These are phyloP conservation scores for Aelia acuminata DNA, from an alignment of 2,888 invertebrate genomes.

Conservation along the genomic window DNA sequence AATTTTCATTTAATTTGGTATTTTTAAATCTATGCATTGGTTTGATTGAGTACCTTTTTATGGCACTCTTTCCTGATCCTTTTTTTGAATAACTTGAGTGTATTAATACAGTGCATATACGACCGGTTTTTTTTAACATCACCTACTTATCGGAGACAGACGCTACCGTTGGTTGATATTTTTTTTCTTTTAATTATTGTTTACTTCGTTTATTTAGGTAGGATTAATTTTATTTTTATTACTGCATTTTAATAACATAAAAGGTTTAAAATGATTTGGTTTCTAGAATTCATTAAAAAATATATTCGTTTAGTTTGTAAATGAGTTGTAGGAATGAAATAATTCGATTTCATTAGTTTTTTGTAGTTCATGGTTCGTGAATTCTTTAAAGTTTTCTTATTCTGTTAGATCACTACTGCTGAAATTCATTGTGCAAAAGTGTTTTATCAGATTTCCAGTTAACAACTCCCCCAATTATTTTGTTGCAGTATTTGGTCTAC, in stretches of 20 bases:
- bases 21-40: slow-evolving; percentile 4
- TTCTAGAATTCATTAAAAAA: neutral
- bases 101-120: neutral
- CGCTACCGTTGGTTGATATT: slow-evolving; percentile 10
- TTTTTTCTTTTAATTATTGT: neutral
- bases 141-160: neutral
- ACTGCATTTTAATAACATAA: neutral
- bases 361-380: neutral
- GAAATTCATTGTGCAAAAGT: neutral
- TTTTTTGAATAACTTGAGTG: neutral
- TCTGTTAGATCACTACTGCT: neutral
- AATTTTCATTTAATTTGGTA: neutral
- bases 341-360: neutral
- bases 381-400: neutral
- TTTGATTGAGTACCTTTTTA: neutral
- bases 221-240: neutral
- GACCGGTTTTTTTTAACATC: slow-evolving; percentile 7
- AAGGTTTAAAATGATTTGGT: neutral
- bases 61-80: neutral
- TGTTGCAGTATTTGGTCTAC: too few relatives aligned
- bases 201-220: neutral
- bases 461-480: too few relatives aligned
- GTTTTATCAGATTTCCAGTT: neutral
- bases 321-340: neutral
- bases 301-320: too few relatives aligned